Conservation (phyloP, 2,888 invertebrate genomes). For the Tenthredo distinguenda region DNA sequence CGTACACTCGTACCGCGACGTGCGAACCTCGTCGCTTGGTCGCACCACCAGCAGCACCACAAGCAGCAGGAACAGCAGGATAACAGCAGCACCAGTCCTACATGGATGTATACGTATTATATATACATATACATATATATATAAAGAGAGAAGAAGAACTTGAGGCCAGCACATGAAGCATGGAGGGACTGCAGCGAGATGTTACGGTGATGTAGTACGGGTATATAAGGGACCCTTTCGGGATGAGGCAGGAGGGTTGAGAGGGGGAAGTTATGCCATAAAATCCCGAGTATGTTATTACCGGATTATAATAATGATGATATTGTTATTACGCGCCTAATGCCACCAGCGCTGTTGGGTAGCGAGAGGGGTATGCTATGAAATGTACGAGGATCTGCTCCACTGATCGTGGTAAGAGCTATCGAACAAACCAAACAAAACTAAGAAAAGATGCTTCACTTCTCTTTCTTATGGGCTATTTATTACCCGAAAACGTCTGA, state of each 20-base stretch:
- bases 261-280: constrained; percentile 57
- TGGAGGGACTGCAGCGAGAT: constrained; percentile 32
- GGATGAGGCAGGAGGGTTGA: constrained; percentile 34
- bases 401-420: constrained; percentile 35
- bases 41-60: constrained; percentile 43
- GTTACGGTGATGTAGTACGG: constrained; percentile 48
- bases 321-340: constrained; percentile 71
- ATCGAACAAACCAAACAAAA: constrained; percentile 55
- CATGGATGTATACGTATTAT: background rate
- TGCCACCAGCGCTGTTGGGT: constrained; percentile 57
- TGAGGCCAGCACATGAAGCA: constrained; percentile 54
- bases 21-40: constrained; percentile 54
- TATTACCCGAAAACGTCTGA: constrained; percentile 54
- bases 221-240: constrained; percentile 46
- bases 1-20: constrained; percentile 50
- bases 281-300: constrained; percentile 69
- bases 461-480: constrained; percentile 65
- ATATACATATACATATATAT: background rate
- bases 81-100: background rate
- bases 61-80: constrained; percentile 13
- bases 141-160: constrained; percentile 21
- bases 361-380: background rate
- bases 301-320: constrained; percentile 72
- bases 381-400: constrained; percentile 53
- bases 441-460: constrained; percentile 34